A percentile compares a stretch with the other conserved stretches of the same genome.
Evolutionary conservation across 2,888 invertebrate genomes (phyloP).

Genomic region (Tyria jacobaeae): DNA sequence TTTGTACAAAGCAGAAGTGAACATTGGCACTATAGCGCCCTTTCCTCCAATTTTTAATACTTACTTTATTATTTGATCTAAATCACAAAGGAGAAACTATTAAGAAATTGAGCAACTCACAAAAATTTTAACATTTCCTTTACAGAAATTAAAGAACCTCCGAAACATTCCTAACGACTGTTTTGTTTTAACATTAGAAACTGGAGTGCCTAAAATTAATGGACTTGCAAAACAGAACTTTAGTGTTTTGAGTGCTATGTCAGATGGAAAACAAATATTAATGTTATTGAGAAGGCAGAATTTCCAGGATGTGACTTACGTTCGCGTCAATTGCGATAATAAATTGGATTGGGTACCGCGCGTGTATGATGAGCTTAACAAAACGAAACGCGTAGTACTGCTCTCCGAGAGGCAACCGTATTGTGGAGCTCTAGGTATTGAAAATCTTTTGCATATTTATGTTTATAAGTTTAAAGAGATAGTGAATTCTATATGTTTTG

Average conservation of each 20-base stretch:
- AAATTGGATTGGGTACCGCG: slow-evolving; percentile 62
- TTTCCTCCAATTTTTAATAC: no score
- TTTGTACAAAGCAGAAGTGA: background rate
- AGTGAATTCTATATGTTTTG: no score
- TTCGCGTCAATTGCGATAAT: slow-evolving; percentile 57
- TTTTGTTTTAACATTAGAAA: slow-evolving; percentile 61
- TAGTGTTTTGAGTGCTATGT: slow-evolving; percentile 57
- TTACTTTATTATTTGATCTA: no score
- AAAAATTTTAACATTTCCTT: slow-evolving; percentile 15
- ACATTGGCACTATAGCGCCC: background rate
- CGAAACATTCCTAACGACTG: slow-evolving; percentile 46
- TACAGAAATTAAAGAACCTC: slow-evolving; percentile 62
- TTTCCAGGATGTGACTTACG: slow-evolving; percentile 44
- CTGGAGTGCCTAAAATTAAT: slow-evolving; percentile 49
- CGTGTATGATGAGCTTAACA: slow-evolving; percentile 57
- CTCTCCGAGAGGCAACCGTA: slow-evolving; percentile 63
- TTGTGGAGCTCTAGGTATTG: slow-evolving; percentile 63
- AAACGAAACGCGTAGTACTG: slow-evolving; percentile 56
- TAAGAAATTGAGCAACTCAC: no score
- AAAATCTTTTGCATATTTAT: background rate
- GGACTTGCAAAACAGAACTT: slow-evolving; percentile 52
- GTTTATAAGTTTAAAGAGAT: background rate
- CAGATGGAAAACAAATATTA: slow-evolving; percentile 55
- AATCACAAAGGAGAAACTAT: no score
- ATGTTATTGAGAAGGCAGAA: slow-evolving; percentile 57